phyloP scores from a whole-genome alignment of 2,888 invertebrate species.

The Leptinotarsa rubiginosa region DNA sequence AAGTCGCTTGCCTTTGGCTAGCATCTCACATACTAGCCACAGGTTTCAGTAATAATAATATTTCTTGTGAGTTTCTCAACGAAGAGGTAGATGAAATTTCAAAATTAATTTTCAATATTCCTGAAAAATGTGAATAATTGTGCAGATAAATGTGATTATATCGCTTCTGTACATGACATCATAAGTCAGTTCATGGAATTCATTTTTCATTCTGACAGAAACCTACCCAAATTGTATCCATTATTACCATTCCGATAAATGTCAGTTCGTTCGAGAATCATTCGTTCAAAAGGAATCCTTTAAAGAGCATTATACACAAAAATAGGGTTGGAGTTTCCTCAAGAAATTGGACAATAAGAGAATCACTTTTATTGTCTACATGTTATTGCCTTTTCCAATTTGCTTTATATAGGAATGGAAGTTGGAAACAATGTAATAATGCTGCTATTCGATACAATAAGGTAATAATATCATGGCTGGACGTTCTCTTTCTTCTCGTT shows the following conservation, averaged over 20 bases:
- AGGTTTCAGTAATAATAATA: no score
- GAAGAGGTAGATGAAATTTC: no score
- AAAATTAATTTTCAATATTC: no score
- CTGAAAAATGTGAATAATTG: no score
- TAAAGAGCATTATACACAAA: neutral
- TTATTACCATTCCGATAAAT: neutral
- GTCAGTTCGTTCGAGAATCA: no score
- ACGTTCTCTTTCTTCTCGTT: neutral
- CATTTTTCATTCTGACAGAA: no score
- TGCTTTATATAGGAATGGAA: conserved; percentile 27
- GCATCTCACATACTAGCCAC: no score
- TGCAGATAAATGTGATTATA: no score
- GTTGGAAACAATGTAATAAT: conserved; percentile 30
- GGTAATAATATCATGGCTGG: conserved; percentile 1
- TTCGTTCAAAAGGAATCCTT: conserved; percentile 9
- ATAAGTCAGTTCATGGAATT: no score
- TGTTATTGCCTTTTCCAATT: conserved; percentile 32
- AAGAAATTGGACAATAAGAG: conserved; percentile 13
- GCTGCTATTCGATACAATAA: conserved; percentile 11
- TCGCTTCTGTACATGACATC: no score
- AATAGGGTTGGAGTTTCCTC: neutral
- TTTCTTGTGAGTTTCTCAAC: no score
- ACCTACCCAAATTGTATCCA: neutral
- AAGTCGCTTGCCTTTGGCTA: no score
- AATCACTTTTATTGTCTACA: conserved; percentile 17